Evolutionary conservation across 2,113 vertebrate species (phyloP).

Genomic region (Phaethon lepturus): DNA sequence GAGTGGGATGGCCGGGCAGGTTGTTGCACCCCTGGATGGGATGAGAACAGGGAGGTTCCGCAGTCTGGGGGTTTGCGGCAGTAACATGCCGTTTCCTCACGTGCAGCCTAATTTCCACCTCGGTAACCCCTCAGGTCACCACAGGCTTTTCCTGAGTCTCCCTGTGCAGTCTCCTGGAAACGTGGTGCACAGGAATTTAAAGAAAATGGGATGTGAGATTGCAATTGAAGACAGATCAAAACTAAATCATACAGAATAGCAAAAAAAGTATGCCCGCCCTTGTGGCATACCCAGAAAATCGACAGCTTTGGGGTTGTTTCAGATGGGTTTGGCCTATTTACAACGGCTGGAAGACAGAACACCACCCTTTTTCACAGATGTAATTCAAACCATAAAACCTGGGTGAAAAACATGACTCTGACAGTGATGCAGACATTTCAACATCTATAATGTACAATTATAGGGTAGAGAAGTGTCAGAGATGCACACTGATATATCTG

Average conservation of each 20-base stretch:
- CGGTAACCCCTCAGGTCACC: neutral
- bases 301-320: neutral
- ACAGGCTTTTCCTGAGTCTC: neutral
- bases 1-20: accelerated
- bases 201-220: neutral
- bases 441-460: accelerated
- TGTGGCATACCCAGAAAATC: neutral
- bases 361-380: neutral
- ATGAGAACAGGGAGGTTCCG: too few relatives aligned
- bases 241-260: neutral
- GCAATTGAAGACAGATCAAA: neutral
- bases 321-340: neutral
- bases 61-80: neutral
- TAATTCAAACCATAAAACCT: neutral
- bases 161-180: neutral
- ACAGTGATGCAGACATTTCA: neutral
- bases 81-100: neutral
- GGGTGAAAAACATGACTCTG: neutral
- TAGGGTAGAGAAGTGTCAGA: neutral
- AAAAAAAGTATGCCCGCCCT: neutral
- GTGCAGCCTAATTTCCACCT: neutral
- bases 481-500: accelerated
- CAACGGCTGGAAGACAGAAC: neutral
- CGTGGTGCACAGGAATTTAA: accelerated
- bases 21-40: accelerated